Conservation (phyloP, 2,888 invertebrate genomes). For the Troides aeacus region DNA sequence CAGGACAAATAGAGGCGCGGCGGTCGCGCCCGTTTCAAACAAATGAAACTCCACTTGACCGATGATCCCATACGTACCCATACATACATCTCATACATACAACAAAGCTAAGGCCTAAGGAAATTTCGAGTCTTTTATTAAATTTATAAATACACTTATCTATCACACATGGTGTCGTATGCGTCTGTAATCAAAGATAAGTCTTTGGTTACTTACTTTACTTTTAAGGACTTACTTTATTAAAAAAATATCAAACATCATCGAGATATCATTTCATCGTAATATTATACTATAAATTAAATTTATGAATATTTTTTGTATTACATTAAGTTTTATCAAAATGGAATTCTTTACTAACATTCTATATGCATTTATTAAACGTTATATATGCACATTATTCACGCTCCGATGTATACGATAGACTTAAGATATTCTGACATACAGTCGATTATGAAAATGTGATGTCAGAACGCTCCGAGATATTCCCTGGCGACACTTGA, state of each 20-base stretch:
- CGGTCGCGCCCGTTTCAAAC: conserved; percentile 52
- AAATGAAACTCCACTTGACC: conserved; percentile 68
- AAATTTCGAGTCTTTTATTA: background rate
- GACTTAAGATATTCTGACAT: conserved; percentile 34
- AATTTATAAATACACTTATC: no score
- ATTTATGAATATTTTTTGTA: background rate
- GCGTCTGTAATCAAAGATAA: no score
- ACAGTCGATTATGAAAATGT: conserved; percentile 64
- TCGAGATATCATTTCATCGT: background rate
- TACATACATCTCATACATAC: background rate
- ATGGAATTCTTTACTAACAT: background rate
- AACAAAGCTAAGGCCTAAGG: background rate
- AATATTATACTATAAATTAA: background rate
- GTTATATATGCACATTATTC: background rate
- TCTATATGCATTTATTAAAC: background rate
- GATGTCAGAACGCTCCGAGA: conserved; percentile 46
- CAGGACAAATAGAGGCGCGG: conserved; percentile 68
- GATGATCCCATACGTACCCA: conserved; percentile 56
- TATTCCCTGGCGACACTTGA: conserved; percentile 35
- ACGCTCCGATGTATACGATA: background rate
- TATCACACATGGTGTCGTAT: no score
- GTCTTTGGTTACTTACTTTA: no score
- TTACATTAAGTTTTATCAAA: background rate
- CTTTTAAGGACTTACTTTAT: no score
- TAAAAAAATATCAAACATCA: no score